A percentile compares a stretch with the other conserved stretches of the same genome.
phyloP scores from a whole-genome alignment of 2,888 invertebrate genomes.

The Rhimphoctona megacephalus region DNA sequence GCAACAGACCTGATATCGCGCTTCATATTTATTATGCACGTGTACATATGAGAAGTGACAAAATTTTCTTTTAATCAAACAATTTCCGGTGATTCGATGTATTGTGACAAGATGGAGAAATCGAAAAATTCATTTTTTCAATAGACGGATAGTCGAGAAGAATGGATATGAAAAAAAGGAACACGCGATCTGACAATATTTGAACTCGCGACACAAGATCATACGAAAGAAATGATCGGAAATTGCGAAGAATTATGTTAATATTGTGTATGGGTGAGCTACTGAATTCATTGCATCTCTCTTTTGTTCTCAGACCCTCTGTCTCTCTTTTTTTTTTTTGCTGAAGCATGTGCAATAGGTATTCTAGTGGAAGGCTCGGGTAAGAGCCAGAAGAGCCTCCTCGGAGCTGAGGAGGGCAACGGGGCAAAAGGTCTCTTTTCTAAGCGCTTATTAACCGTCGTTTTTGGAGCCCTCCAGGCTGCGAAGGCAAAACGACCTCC shows the following conservation, averaged over 20 bases:
- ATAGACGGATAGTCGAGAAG: not conserved
- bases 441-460: conserved; percentile 68
- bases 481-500: conserved; percentile 20
- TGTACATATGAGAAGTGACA: not conserved
- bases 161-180: not conserved
- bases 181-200: not conserved
- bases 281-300: conserved; percentile 21
- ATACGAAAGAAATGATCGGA: not conserved
- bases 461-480: conserved; percentile 53
- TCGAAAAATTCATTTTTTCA: not conserved
- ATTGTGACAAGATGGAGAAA: not conserved
- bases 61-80: conserved; percentile 29
- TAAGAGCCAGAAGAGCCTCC: conserved; percentile 3
- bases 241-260: not conserved
- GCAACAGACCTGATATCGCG: conserved; percentile 56
- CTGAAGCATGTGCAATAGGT: conserved; percentile 40
- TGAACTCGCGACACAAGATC: not conserved
- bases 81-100: not conserved
- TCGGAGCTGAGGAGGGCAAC: conserved; percentile 7
- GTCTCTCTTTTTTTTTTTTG: not conserved
- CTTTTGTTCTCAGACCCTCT: too few species aligned
- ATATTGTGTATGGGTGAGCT: not conserved
- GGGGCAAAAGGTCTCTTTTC: conserved; percentile 48
- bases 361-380: conserved; percentile 51
- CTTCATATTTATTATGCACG: not conserved